phyloP scores from a whole-genome alignment of 1,140 invertebrate genomes.

The Campodea augens region DNA sequence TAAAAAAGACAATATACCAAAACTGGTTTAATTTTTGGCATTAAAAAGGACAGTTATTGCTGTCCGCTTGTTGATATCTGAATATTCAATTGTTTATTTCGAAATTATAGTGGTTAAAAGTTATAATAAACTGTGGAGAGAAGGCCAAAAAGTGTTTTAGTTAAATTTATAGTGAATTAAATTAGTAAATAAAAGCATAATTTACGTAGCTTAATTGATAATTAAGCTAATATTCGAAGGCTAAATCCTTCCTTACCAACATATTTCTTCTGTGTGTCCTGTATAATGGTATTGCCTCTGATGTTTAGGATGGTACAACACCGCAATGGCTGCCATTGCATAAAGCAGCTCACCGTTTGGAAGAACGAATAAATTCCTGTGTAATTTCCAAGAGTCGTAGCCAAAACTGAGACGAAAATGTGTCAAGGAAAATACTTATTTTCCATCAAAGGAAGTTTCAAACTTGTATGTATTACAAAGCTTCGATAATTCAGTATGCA shows the following conservation, averaged over 20 bases:
- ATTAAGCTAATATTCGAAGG: not conserved
- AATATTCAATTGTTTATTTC: not conserved
- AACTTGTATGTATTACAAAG: too few species aligned
- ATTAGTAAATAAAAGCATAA: too few species aligned
- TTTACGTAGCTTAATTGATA: not conserved
- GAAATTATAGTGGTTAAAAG: not conserved
- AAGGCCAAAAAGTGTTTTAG: too few species aligned
- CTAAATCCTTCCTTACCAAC: constrained; percentile 25
- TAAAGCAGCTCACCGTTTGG: constrained; percentile 83
- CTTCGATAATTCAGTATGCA: too few species aligned
- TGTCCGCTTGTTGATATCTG: too few species aligned
- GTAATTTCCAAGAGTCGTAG: constrained; percentile 71
- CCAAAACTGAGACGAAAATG: constrained; percentile 45
- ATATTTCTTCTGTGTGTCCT: constrained; percentile 85
- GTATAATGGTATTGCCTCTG: constrained; percentile 79
- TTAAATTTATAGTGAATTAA: too few species aligned
- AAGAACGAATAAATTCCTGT: constrained; percentile 73
- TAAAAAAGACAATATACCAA: too few species aligned
- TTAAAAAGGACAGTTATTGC: too few species aligned
- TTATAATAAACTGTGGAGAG: too few species aligned
- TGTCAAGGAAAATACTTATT: constrained; percentile 12
- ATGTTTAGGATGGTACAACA: constrained; percentile 77
- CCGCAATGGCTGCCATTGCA: constrained; percentile 75
- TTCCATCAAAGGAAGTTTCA: too few species aligned
- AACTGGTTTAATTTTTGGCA: too few species aligned